Conservation (phyloP, 2,797 vertebrate genomes). For the Novumbra hubbsi region DNA sequence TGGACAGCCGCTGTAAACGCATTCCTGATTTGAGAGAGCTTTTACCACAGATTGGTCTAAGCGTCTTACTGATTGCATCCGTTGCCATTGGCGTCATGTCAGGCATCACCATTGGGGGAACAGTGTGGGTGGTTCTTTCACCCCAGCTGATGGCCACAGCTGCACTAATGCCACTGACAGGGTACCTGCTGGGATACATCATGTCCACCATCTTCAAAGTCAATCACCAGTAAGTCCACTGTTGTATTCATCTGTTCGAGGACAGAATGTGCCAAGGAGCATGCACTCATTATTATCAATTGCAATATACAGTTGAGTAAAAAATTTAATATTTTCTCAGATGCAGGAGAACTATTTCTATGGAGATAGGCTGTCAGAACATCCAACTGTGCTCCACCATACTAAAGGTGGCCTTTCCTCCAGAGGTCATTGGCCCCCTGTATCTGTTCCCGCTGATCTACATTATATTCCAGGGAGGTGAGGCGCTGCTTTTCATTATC, state of each 20-base stretch:
- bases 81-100: constrained; percentile 58
- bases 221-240: constrained; percentile 64
- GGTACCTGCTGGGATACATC: constrained; percentile 77
- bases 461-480: constrained; percentile 72
- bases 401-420: constrained; percentile 77
- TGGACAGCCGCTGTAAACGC: neutral
- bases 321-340: constrained; percentile 46
- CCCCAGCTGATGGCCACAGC: constrained; percentile 67
- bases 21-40: neutral
- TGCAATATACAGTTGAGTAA: neutral
- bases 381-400: constrained; percentile 78
- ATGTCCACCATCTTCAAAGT: constrained; percentile 73
- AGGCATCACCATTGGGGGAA: constrained; percentile 54
- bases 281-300: neutral
- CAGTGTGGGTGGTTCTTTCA: constrained; percentile 64
- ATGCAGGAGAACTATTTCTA: constrained; percentile 75
- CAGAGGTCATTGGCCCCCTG: constrained; percentile 74
- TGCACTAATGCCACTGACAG: constrained; percentile 78
- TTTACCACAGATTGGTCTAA: constrained; percentile 66
- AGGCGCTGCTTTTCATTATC: constrained; percentile 76
- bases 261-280: neutral
- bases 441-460: constrained; percentile 86
- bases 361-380: constrained; percentile 88
- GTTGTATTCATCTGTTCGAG: neutral
- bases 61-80: constrained; percentile 59